A percentile compares a stretch with the other conserved stretches of the same genome.
These are phyloP conservation scores for Porites evermanni DNA, from an alignment of 92 coral and sea anemone genomes.

Conservation along the genomic window DNA sequence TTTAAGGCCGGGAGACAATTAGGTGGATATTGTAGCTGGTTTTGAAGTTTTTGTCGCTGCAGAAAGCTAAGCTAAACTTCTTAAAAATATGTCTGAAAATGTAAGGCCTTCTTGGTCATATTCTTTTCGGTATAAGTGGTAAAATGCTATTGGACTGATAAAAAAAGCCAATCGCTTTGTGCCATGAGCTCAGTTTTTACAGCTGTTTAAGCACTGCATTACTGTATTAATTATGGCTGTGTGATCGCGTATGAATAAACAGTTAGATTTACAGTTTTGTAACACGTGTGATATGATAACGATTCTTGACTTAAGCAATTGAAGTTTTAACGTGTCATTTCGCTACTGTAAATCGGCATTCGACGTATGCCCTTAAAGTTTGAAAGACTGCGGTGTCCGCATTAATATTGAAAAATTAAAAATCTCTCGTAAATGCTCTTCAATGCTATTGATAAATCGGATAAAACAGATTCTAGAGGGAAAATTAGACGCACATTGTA, in stretches of 20 bases:
- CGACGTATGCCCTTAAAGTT: neutral
- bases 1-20: neutral
- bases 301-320: neutral
- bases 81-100: neutral
- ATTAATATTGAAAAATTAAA: too few species aligned
- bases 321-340: slow-evolving; percentile 16
- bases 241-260: slow-evolving; percentile 9
- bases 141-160: slow-evolving; percentile 29
- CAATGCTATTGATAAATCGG: too few species aligned
- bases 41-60: neutral
- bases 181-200: slow-evolving; percentile 43
- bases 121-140: slow-evolving; percentile 13
- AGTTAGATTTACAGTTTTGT: slow-evolving; percentile 24
- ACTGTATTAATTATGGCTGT: slow-evolving; percentile 17
- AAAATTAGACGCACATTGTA: too few species aligned
- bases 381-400: neutral
- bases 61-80: neutral
- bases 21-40: neutral
- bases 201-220: slow-evolving; percentile 47
- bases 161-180: slow-evolving; percentile 40
- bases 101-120: neutral
- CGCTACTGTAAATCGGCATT: neutral
- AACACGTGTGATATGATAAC: neutral
- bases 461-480: too few species aligned
- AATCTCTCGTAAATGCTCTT: too few species aligned